These are phyloP conservation scores for Oegoconia quadripuncta DNA, from an alignment of 2,888 invertebrate species.

Conservation along the genomic window DNA sequence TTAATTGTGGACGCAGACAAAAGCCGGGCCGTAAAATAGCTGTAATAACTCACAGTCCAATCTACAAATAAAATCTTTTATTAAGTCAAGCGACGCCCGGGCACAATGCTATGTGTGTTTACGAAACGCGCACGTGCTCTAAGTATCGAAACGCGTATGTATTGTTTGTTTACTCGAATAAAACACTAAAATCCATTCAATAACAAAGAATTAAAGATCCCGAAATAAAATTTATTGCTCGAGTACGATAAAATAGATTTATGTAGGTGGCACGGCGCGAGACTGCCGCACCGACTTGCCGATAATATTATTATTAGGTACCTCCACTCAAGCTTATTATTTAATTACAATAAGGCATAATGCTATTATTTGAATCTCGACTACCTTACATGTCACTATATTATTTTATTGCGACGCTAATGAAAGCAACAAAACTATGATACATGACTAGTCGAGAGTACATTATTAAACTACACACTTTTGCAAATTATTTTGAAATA, in stretches of 20 bases:
- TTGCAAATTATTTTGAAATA: no score
- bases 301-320: conserved; percentile 67
- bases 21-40: conserved; percentile 58
- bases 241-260: conserved; percentile 79
- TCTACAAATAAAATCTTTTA: conserved; percentile 72
- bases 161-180: conserved; percentile 79
- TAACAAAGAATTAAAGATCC: conserved; percentile 80
- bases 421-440: no score
- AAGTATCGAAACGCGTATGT: conserved; percentile 70
- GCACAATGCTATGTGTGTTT: conserved; percentile 55
- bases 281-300: conserved; percentile 41
- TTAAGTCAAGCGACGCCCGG: conserved; percentile 58
- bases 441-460: no score
- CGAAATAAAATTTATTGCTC: conserved; percentile 79
- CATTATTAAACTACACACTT: no score
- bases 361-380: no score
- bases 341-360: no score
- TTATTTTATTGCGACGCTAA: no score
- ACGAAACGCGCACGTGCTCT: conserved; percentile 66
- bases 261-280: conserved; percentile 56
- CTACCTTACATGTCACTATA: no score
- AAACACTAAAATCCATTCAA: conserved; percentile 80
- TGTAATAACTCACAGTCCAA: conserved; percentile 51
- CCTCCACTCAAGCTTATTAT: conserved; percentile 21
- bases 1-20: conserved; percentile 74